Conservation (phyloP, 2,113 vertebrate genomes). For the Cephalopterus ornatus region DNA sequence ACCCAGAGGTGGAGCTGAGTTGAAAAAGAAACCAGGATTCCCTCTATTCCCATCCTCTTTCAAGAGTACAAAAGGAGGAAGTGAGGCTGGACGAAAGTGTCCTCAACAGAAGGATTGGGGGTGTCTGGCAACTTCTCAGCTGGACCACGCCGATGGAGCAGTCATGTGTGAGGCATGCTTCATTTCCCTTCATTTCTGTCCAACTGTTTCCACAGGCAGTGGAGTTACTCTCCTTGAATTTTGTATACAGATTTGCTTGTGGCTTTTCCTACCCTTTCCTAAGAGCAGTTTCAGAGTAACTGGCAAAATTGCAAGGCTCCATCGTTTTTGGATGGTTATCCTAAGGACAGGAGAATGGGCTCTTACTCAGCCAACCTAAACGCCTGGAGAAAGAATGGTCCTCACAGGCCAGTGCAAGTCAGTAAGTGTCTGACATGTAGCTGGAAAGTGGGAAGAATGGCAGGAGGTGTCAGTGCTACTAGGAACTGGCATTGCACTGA, state of each 20-base stretch:
- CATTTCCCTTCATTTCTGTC: constrained; percentile 3
- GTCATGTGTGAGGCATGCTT: not conserved
- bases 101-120: constrained; percentile 15
- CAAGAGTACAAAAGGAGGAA: not conserved
- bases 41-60: not conserved
- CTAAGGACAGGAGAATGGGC: not conserved
- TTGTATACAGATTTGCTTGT: not conserved
- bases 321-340: not conserved
- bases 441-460: not conserved
- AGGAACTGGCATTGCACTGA: not conserved
- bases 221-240: not conserved
- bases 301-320: not conserved
- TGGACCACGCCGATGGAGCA: not conserved
- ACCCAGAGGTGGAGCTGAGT: not conserved
- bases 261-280: not conserved
- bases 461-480: accelerated
- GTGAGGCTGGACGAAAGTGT: not conserved
- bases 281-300: not conserved
- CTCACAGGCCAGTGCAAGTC: not conserved
- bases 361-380: not conserved
- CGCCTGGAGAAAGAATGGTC: not conserved
- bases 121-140: not conserved
- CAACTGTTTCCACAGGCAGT: not conserved
- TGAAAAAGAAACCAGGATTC: not conserved
- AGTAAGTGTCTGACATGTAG: not conserved